A percentile compares a stretch with the other conserved stretches of the same genome.
These are phyloP conservation scores for Lepetodrilus schrolli DNA, from an alignment of 2,888 invertebrate genomes.

Conservation along the genomic window DNA sequence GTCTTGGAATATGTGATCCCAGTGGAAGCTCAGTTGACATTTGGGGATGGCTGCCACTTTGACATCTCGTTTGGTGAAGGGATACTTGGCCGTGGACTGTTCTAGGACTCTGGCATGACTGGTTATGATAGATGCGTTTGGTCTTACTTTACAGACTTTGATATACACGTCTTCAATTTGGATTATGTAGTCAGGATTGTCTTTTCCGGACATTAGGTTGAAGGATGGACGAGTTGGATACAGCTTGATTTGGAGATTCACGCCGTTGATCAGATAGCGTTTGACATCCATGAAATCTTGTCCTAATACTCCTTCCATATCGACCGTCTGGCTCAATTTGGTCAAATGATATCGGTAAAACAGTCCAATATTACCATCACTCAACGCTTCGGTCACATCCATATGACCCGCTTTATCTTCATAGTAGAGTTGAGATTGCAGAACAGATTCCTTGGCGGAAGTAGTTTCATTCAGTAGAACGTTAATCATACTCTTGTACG, in stretches of 20 bases:
- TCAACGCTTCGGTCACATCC: neutral
- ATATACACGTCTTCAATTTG: slow-evolving; percentile 2
- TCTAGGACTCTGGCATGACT: slow-evolving; percentile 21
- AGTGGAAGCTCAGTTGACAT: neutral
- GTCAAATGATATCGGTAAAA: neutral
- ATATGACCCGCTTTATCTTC: slow-evolving; percentile 12
- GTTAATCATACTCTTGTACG: slow-evolving; percentile 40
- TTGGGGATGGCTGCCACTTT: neutral
- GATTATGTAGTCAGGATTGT: neutral
- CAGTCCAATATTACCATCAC: neutral
- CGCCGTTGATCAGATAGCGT: slow-evolving; percentile 32
- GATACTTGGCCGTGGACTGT: slow-evolving; percentile 27
- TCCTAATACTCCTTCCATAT: slow-evolving; percentile 30
- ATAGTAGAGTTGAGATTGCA: neutral
- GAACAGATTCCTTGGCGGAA: slow-evolving; percentile 28
- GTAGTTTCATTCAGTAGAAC: slow-evolving; percentile 29
- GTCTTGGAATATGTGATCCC: neutral
- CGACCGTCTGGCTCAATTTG: slow-evolving; percentile 5
- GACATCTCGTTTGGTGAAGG: neutral
- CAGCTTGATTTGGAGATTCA: slow-evolving; percentile 30
- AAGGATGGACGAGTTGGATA: neutral
- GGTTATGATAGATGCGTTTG: slow-evolving; percentile 6
- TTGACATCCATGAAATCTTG: slow-evolving; percentile 24
- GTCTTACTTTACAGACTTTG: slow-evolving; percentile 23
- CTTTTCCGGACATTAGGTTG: neutral